A percentile compares a stretch with the other conserved stretches of the same genome.
Conservation (phyloP, 1,140 invertebrate genomes). For the Eriosoma lanigerum region DNA sequence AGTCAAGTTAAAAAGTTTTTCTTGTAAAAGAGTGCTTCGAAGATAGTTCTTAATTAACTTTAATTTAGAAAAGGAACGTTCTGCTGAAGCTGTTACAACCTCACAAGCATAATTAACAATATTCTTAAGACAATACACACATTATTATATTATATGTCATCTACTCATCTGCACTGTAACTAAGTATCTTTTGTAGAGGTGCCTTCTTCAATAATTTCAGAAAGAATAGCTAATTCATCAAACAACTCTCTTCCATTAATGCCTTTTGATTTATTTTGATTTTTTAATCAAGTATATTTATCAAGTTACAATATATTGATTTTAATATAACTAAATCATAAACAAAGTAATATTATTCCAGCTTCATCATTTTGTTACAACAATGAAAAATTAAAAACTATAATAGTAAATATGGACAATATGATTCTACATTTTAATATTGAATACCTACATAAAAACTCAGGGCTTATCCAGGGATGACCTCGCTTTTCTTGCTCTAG, state of each 20-base stretch:
- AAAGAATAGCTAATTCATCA: constrained; percentile 30
- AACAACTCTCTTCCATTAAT: constrained; percentile 25
- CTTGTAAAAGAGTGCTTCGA: not conserved
- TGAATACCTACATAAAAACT: no score
- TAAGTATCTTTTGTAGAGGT: constrained; percentile 29
- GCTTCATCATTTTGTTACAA: no score
- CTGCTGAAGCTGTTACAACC: not conserved
- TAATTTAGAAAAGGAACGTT: not conserved
- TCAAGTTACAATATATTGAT: no score
- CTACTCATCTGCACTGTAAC: constrained; percentile 11
- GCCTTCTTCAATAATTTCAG: constrained; percentile 34
- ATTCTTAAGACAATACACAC: not conserved
- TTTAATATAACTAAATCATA: no score
- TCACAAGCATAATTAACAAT: not conserved
- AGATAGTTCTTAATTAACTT: not conserved
- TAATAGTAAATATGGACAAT: no score
- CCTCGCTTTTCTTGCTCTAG: no score
- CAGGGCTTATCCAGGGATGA: no score
- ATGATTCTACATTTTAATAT: no score
- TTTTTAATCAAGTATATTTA: no score
- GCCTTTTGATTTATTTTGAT: not conserved
- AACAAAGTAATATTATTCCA: no score
- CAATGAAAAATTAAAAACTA: no score
- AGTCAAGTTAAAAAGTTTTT: not conserved
- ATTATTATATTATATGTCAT: constrained; percentile 25